Evolutionary conservation across 2,797 vertebrate species (phyloP).

Genomic region (Characodon lateralis): DNA sequence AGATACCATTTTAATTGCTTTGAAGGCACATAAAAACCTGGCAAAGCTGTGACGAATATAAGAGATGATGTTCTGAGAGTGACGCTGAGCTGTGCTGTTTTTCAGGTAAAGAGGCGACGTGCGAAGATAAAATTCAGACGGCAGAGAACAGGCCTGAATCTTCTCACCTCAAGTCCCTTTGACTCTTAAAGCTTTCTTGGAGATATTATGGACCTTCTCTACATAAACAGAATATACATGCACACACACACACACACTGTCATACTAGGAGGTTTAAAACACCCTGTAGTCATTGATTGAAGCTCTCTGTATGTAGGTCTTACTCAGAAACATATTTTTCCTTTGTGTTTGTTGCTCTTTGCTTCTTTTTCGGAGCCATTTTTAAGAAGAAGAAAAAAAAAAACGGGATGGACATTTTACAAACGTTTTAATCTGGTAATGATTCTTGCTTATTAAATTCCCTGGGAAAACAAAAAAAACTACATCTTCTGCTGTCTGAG

Average conservation of each 20-base stretch:
- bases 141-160: conserved; percentile 80
- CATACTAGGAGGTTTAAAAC: conserved; percentile 83
- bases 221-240: conserved; percentile 52
- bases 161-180: conserved; percentile 81
- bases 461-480: conserved; percentile 60
- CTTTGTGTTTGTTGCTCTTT: conserved; percentile 83
- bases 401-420: conserved; percentile 81
- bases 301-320: conserved; percentile 83
- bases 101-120: conserved; percentile 91
- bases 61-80: background rate
- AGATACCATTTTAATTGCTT: background rate
- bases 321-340: conserved; percentile 78
- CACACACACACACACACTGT: conserved; percentile 41
- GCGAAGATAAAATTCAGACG: conserved; percentile 62
- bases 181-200: conserved; percentile 85
- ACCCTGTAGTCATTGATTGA: conserved; percentile 83
- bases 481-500: conserved; percentile 37
- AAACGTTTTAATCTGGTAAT: conserved; percentile 82
- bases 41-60: too few relatives aligned
- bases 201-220: conserved; percentile 75
- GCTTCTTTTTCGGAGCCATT: conserved; percentile 83
- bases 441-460: conserved; percentile 85
- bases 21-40: background rate
- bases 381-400: conserved; percentile 80
- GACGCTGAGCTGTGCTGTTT: conserved; percentile 27